Percentiles rank a stretch among this genome's conserved stretches.
phyloP scores from a whole-genome alignment of 2,888 invertebrate species.

The Heliconius erato region DNA sequence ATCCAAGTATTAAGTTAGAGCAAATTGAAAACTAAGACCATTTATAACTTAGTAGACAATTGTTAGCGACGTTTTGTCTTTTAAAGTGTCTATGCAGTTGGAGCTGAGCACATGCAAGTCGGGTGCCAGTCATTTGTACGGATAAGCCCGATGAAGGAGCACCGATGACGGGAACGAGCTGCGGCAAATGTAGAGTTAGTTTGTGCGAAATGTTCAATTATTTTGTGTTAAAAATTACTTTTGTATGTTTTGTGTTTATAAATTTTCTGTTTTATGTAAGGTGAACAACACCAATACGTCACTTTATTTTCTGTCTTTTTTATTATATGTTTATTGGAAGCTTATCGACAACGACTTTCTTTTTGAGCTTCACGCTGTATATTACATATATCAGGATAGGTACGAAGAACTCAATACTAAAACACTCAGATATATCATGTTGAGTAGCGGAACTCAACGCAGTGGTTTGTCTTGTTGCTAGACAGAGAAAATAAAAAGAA shows the following conservation, averaged over 20 bases:
- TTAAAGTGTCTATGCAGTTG: constrained; percentile 34
- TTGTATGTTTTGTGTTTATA: neutral
- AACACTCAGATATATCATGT: no score
- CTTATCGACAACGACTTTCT: no score
- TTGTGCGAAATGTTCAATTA: neutral
- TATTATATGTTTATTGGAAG: no score
- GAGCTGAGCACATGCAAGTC: constrained; percentile 48
- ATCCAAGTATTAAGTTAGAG: constrained; percentile 21
- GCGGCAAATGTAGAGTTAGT: neutral
- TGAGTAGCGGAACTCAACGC: no score
- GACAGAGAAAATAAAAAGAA: no score
- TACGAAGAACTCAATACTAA: no score
- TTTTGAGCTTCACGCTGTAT: no score
- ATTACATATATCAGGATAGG: no score
- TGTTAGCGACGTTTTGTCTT: constrained; percentile 30
- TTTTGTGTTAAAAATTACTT: constrained; percentile 7
- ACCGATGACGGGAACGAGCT: constrained; percentile 41
- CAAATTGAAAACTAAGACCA: constrained; percentile 33
- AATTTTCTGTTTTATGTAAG: neutral
- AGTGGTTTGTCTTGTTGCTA: no score
- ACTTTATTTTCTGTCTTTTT: neutral
- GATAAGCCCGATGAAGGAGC: constrained; percentile 46
- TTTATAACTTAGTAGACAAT: constrained; percentile 30
- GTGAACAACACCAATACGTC: neutral
- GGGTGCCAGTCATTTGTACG: constrained; percentile 51